phyloP scores from a whole-genome alignment of 2,888 invertebrate species.

The Hermodice carunculata region DNA sequence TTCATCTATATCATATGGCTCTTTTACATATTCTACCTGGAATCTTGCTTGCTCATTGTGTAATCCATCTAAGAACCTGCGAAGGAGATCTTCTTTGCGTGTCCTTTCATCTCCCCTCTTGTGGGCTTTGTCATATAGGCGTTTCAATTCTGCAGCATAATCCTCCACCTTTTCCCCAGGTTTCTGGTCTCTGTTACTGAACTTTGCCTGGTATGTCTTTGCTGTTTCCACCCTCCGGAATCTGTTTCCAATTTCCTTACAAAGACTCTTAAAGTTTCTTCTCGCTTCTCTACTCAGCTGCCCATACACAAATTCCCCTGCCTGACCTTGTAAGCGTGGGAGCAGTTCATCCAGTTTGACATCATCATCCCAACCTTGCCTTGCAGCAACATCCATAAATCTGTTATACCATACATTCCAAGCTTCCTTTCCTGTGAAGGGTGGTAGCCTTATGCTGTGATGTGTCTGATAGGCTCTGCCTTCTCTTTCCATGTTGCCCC shows the following conservation, averaged over 20 bases:
- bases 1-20: not conserved
- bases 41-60: not conserved
- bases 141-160: not conserved
- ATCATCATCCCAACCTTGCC: too few relatives aligned
- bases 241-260: slow-evolving; percentile 27
- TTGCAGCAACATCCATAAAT: too few relatives aligned
- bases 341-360: too few relatives aligned
- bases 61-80: not conserved
- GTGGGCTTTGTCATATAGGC: not conserved
- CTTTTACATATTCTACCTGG: not conserved
- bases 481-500: too few relatives aligned
- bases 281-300: slow-evolving; percentile 13
- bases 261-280: slow-evolving; percentile 14
- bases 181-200: slow-evolving; percentile 1
- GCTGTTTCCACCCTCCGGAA: slow-evolving; percentile 34
- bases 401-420: too few relatives aligned
- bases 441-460: too few relatives aligned
- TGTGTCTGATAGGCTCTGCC: too few relatives aligned
- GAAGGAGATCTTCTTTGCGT: not conserved
- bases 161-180: not conserved
- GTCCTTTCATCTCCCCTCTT: not conserved
- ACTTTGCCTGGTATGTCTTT: slow-evolving; percentile 26
- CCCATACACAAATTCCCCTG: too few relatives aligned
- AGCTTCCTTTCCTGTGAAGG: too few relatives aligned
- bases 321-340: too few relatives aligned